phyloP scores from a whole-genome alignment of 2,888 invertebrate genomes.

The Caenorhabditis sinica region DNA sequence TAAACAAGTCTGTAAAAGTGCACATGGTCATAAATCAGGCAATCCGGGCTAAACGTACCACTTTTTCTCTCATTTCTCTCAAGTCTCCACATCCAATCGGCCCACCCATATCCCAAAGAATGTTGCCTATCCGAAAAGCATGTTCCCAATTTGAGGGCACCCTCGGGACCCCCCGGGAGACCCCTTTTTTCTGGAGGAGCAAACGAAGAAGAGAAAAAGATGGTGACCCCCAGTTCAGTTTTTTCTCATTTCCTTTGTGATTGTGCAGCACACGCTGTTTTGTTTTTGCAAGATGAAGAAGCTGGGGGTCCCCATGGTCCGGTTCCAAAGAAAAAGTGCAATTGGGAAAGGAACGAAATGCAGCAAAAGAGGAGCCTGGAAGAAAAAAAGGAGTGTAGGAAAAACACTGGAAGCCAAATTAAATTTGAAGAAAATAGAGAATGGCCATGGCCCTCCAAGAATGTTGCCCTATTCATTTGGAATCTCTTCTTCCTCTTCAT shows the following conservation, averaged over 20 bases:
- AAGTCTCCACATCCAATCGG: background rate
- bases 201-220: constrained; percentile 7
- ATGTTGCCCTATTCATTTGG: constrained; percentile 46
- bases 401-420: constrained; percentile 43
- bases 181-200: constrained; percentile 16
- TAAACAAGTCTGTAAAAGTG: constrained; percentile 52
- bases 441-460: background rate
- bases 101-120: constrained; percentile 34
- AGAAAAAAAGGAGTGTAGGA: constrained; percentile 10
- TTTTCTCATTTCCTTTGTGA: constrained; percentile 53
- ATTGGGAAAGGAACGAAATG: constrained; percentile 55
- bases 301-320: constrained; percentile 34
- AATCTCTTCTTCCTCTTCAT: constrained; percentile 25
- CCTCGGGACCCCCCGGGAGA: constrained; percentile 30
- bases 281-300: constrained; percentile 35
- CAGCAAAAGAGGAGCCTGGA: background rate
- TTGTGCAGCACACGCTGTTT: background rate
- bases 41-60: constrained; percentile 48
- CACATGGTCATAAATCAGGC: constrained; percentile 53
- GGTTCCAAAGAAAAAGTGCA: constrained; percentile 35
- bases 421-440: constrained; percentile 30
- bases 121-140: constrained; percentile 44
- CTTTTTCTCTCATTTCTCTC: background rate
- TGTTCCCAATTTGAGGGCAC: constrained; percentile 58
- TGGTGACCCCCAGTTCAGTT: constrained; percentile 23